Evolutionary conservation across 2,888 invertebrate species (phyloP).

Genomic region (Vandiemenella viatica): DNA sequence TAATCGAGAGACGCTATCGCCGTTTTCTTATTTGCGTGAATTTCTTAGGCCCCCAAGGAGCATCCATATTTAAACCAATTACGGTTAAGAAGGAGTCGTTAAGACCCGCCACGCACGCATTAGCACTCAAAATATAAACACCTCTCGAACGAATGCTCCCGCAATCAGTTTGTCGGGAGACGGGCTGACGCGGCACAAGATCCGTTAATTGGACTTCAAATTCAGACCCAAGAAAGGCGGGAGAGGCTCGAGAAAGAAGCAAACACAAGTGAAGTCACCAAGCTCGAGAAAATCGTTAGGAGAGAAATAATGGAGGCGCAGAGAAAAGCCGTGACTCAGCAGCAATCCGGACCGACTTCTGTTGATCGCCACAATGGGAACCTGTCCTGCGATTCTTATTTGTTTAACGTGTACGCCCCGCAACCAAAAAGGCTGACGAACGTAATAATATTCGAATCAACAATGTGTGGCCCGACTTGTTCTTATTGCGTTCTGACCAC

Average conservation of each 20-base stretch:
- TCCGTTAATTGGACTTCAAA: no score
- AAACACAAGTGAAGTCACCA: constrained; percentile 9
- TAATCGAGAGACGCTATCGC: no score
- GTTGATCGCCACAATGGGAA: not conserved
- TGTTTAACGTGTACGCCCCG: not conserved
- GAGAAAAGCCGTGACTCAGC: constrained; percentile 7
- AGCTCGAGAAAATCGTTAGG: constrained; percentile 9
- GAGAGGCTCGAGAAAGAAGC: not conserved
- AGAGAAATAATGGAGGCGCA: constrained; percentile 6
- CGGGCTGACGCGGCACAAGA: no score
- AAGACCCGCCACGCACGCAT: no score
- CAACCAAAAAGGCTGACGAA: not conserved
- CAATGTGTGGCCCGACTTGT: not conserved
- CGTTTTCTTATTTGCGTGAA: no score
- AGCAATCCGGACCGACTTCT: not conserved
- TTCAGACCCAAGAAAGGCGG: no score
- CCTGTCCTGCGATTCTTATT: not conserved
- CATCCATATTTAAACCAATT: no score
- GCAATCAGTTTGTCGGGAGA: no score
- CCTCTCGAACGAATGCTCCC: no score
- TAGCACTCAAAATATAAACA: no score
- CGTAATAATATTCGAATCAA: not conserved
- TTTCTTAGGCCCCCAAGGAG: no score
- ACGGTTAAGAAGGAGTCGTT: no score
- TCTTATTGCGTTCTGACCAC: not conserved